Evolutionary conservation across 2,888 invertebrate genomes (phyloP).

Genomic region (Phlogophora meticulosa): DNA sequence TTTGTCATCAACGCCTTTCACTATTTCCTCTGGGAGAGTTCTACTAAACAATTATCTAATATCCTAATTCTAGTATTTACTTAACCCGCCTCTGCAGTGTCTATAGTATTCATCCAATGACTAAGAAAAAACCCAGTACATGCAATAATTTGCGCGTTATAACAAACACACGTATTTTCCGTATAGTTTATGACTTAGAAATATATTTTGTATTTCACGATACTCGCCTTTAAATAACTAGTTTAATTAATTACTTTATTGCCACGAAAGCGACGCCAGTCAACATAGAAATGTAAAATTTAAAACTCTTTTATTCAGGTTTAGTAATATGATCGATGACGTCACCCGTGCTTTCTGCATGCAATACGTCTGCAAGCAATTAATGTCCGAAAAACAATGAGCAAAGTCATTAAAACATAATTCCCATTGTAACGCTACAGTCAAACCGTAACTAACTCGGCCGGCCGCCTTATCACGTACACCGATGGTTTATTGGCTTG

Average conservation of each 20-base stretch:
- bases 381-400: conserved; percentile 75
- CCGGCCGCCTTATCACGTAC: conserved; percentile 72
- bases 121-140: conserved; percentile 20
- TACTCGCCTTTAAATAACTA: conserved; percentile 35
- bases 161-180: conserved; percentile 33
- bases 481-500: conserved; percentile 74
- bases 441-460: conserved; percentile 66
- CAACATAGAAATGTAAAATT: conserved; percentile 47
- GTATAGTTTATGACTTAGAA: conserved; percentile 25
- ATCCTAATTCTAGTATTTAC: conserved; percentile 30
- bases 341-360: conserved; percentile 62
- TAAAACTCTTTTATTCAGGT: conserved; percentile 56
- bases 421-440: conserved; percentile 73
- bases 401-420: conserved; percentile 74
- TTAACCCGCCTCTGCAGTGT: conserved; percentile 4
- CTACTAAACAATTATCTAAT: conserved; percentile 37
- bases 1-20: conserved; percentile 66
- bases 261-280: conserved; percentile 24
- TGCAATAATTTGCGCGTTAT: conserved; percentile 23
- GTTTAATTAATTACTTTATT: conserved; percentile 50
- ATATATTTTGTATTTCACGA: conserved; percentile 42
- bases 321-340: conserved; percentile 59
- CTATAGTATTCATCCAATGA: conserved; percentile 19
- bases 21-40: conserved; percentile 43
- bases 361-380: conserved; percentile 74